Evolutionary conservation across 2,888 invertebrate genomes (phyloP).

Genomic region (Brachyopa scutellaris): DNA sequence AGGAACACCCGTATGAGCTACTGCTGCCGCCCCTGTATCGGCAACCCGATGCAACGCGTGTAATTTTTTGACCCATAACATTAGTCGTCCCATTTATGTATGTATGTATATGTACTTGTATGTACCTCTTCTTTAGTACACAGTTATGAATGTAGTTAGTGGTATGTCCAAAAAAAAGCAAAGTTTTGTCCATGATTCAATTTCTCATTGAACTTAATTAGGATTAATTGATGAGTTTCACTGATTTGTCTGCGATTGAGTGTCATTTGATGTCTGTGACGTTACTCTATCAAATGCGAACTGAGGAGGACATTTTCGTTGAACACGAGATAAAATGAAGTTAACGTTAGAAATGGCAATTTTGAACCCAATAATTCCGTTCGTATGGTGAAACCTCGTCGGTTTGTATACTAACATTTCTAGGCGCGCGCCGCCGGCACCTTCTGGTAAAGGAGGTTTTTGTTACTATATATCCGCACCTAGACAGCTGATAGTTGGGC

Average conservation of each 20-base stretch:
- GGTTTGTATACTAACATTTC: no score
- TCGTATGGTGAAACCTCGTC: no score
- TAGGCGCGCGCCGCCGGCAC: no score
- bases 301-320: neutral
- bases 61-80: slow-evolving; percentile 21
- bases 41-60: slow-evolving; percentile 42
- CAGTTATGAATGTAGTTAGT: neutral
- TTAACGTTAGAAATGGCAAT: no score
- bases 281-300: slow-evolving; percentile 16
- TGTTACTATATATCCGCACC: no score
- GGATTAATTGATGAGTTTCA: slow-evolving; percentile 69
- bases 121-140: slow-evolving; percentile 9
- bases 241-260: slow-evolving; percentile 69
- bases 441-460: no score
- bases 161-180: slow-evolving; percentile 8
- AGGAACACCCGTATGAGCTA: slow-evolving; percentile 52
- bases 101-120: no score
- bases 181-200: slow-evolving; percentile 25
- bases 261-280: slow-evolving; percentile 51
- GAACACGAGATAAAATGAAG: no score
- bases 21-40: slow-evolving; percentile 17
- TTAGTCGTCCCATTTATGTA: slow-evolving; percentile 1
- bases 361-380: no score
- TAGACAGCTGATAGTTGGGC: no score
- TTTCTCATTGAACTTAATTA: slow-evolving; percentile 63